Conservation (phyloP, 2,797 vertebrate species). For the Ctenopoma multispine region DNA sequence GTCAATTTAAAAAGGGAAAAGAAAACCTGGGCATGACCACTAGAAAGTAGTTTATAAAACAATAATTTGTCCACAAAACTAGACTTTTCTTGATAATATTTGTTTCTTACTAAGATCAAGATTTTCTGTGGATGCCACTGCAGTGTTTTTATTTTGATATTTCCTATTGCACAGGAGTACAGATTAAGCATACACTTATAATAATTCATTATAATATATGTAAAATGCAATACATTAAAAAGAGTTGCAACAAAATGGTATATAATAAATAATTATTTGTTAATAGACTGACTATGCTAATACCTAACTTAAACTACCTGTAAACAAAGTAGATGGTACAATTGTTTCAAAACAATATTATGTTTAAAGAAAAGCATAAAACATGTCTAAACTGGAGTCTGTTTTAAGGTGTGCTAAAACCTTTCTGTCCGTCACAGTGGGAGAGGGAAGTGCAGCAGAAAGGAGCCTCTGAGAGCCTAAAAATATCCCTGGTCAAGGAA, state of each 20-base stretch:
- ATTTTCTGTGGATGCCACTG: too few species aligned
- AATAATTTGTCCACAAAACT: too few species aligned
- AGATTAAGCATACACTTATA: neutral
- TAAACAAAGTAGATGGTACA: neutral
- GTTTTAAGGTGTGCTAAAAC: conserved; percentile 5
- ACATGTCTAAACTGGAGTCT: neutral
- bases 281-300: neutral
- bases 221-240: neutral
- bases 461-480: conserved; percentile 3
- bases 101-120: too few species aligned
- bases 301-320: neutral
- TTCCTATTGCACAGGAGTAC: neutral
- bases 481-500: conserved; percentile 31
- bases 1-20: neutral
- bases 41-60: neutral
- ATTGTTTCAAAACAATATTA: neutral
- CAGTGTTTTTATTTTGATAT: too few species aligned
- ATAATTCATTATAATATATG: neutral
- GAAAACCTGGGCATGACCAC: neutral
- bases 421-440: conserved; percentile 20
- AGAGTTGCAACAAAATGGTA: neutral
- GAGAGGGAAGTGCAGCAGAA: conserved; percentile 11
- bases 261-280: neutral
- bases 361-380: neutral
- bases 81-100: too few species aligned